Evolutionary conservation across 2,888 invertebrate genomes (phyloP), one percentile per base, ranked within the genome.

Genomic region (Alentia gelatinosa): DNA sequence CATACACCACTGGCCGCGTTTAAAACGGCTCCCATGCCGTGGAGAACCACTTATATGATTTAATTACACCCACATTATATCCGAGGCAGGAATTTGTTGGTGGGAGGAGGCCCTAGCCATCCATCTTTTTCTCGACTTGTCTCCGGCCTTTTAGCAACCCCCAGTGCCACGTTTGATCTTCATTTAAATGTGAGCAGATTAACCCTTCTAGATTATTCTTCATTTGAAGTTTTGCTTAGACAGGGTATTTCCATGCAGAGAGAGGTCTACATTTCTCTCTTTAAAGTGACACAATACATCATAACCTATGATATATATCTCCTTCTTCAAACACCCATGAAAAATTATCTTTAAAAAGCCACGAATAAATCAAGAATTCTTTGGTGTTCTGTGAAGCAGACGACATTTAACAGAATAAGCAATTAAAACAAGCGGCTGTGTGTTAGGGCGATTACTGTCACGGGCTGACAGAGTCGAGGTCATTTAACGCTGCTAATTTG

Each of bases 61-160:
- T 50, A 86, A 86, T 86, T 86, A 86, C 86, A 86, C 30, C 26
- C 50, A 35, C 47, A 86, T 86, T 86, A 86, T 86, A 47, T 9
- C 42, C 47, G 47, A 30, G 47, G 42, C 42, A 83, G 83, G 42
- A 83, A 83, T 83, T 83, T 74, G 37, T 35, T 39, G 35, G 79
- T 35, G 15, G 79, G 79, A 23, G 39, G 86, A 42, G 42, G 47
- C n/a, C 30, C 35, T 30, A 47, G 30, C 26, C 23, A 86, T 86
- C 86, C 86, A 86, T 86, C 86, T 86, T 86, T 86, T 86, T 86
- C 42, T 86, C 86, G 40, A 39, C 83, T 83, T 83, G 40, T 83
- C 39, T 39, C 42, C 42, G 86, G 86, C 86, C 50, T 86, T 86
- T 86, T 47, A 50, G 33, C 42, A 47, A 83, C 39, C 83, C n/a